Evolutionary conservation across 2,888 invertebrate genomes (phyloP), one percentile per base, ranked within the genome.

Genomic region (Chesias legatella): DNA sequence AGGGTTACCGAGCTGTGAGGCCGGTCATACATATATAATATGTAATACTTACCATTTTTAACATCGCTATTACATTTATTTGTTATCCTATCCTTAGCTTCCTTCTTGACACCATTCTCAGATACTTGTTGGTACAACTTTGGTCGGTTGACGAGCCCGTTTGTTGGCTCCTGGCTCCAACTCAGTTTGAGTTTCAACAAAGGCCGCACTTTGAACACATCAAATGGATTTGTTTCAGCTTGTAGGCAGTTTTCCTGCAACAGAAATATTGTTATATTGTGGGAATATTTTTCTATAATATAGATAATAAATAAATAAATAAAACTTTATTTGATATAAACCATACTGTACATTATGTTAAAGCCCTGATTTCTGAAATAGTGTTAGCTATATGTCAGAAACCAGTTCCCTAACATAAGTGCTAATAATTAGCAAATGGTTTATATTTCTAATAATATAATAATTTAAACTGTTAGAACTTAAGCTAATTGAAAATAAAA

Each of bases 161-260:
- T 91, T 21, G 91, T 91, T 0, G 92, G 91, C 60, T 94, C 93
- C 46, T 92, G 92, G 34, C 94, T 94, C 96, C 97, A 97, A 58
- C 92, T 92, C 30, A 98, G 83, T 60, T 94, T 92, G 63, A 98
- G 93, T 79, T 96, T 97, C 1, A 98, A 83, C 45, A 94, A 92
- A 0, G 97, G 96, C 42, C 94, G 91, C 58, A 93, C 92, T 79
- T 92, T 92, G 67, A 95, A 95, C 40, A 92, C 90, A 59, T 95
- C 94, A 67, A 95, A 92, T 26, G 93, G 92, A 41, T 84, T 90
- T 47, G 86, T 80, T 53, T 83, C 90, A 10, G 78, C 52, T 25
- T 79, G 79, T 32, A 84, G 42, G 30, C 80, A 79, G 53, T 70
- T 82, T 66, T 86, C 84, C 88, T 88, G 58, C 1, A 72, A 73